Evolutionary conservation across 2,888 invertebrate species (phyloP), one percentile per base, ranked within the genome.

Genomic region (Digitonthophagus gazella): DNA sequence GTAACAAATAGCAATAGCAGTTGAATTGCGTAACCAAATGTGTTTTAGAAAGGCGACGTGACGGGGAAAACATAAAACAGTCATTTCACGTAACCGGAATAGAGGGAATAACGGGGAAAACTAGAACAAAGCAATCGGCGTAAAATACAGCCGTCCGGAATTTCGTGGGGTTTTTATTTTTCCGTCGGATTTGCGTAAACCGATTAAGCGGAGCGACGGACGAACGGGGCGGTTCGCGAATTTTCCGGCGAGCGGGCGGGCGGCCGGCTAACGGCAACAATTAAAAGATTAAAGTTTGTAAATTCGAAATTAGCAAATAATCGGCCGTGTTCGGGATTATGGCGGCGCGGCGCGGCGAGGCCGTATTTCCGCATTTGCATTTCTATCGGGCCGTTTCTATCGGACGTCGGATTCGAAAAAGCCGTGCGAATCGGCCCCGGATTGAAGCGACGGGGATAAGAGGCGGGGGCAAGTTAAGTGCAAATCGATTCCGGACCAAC

Each of bases 401-500:
- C 20, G 61, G 18, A 19, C n/a, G 18, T 19, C 61, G 61, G 19
- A 61, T 18, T 61, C 19, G 61, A 20, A 61, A 61, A 61, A 61
- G 61, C 61, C 20, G 61, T 20, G 61, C 61, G 61, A 20, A 61
- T 61, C 14, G 18, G 18, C n/a, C n/a, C n/a, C 18, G 61, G 20
- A 20, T 18, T 18, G 61, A 16, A 20, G 61, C 18, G 16, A 20
- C 19, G 61, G 61, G 61, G 61, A 18, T 61, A 61, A 20, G 61
- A 20, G 61, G 61, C 18, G 61, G 5, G n/a, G 61, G 61, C 20
- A 57, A 66, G 66, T 58, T 66, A 58, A 58, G 58, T 28, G 66
- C 58, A 66, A 66, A 66, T 66, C 66, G 66, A 66, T 66, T 66
- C 66, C 28, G 28, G 58, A 15, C 22, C 58, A 58, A 16, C 66